Evolutionary conservation across 2,888 invertebrate species (phyloP), one percentile per base, ranked within the genome.

Genomic region (Cotesia congregata): DNA sequence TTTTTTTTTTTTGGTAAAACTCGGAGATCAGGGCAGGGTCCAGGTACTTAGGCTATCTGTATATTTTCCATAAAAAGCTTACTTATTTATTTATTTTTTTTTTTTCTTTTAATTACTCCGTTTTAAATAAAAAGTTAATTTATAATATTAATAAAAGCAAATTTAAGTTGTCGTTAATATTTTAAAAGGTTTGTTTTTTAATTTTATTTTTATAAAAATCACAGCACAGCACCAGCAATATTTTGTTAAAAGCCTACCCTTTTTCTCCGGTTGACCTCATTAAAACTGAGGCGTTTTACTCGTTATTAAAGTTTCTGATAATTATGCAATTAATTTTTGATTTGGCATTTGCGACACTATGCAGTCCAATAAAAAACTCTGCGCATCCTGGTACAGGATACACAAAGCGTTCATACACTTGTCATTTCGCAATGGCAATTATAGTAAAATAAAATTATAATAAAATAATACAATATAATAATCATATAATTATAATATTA

Each of bases 1-100:
- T 77, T 61, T 77, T 74, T 67, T 72, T 64, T 61, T 64, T 72
- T 77, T 68, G 68, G 65, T 77, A 68, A 76, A 80, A 79, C 77
- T 80, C 84, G 85, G 85, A 85, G 85, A 85, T 81, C 83, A 83
- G 86, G 86, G 85, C 84, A 86, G 87, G 83, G 81, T 87, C 86
- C 87, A 87, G 87, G 87, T 87, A 87, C 87, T 87, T 85, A 86
- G 85, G 87, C 87, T 87, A 87, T 86, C 85, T 86, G 85, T 82
- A 84, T 85, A 84, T 86, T 85, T 85, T 85, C 30, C 85, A 85
- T 85, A 85, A 85, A 86, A 86, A 86, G 69, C 77, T 72, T 50
- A 61, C 79, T 79, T 69, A 70, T 77, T 73, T n/a, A n/a, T 73
- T 75, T 71, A 62, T 15, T 50, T 74, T 77, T 41, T 76, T 80